Evolutionary conservation across 64 coral and sea anemone genomes (phyloP).

Genomic region (Montipora sp.): DNA sequence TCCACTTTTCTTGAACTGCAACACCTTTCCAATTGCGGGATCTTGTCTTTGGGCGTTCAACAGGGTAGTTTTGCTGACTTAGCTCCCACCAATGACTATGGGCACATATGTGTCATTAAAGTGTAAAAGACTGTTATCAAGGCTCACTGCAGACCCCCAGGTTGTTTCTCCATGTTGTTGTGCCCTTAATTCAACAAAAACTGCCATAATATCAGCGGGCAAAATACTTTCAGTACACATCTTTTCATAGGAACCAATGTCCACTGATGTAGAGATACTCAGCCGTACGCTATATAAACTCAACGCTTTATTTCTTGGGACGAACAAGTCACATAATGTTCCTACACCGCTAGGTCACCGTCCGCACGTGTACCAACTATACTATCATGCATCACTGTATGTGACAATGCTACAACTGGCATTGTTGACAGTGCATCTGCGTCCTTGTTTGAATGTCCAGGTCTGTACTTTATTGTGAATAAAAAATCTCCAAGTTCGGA

Average conservation of each 20-base stretch:
- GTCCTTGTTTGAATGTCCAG: constrained; percentile 1
- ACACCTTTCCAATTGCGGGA: neutral
- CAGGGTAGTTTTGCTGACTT: neutral
- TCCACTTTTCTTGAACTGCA: neutral
- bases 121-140: neutral
- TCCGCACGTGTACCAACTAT: too few relatives aligned
- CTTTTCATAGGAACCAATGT: neutral
- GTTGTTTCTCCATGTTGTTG: neutral
- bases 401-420: neutral
- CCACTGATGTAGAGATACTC: neutral
- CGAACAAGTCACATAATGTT: too few relatives aligned
- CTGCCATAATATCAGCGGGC: neutral
- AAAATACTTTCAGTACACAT: neutral
- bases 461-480: neutral
- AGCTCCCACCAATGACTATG: neutral
- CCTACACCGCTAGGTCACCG: too few relatives aligned
- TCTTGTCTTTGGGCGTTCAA: constrained; percentile 10
- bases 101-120: neutral
- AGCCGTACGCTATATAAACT: too few relatives aligned
- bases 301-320: too few relatives aligned
- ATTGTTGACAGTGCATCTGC: neutral
- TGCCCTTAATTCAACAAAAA: neutral
- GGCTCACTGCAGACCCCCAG: neutral
- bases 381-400: too few relatives aligned
- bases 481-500: neutral